Conservation (phyloP, 2,113 vertebrate genomes). For the Scatophagus argus region DNA sequence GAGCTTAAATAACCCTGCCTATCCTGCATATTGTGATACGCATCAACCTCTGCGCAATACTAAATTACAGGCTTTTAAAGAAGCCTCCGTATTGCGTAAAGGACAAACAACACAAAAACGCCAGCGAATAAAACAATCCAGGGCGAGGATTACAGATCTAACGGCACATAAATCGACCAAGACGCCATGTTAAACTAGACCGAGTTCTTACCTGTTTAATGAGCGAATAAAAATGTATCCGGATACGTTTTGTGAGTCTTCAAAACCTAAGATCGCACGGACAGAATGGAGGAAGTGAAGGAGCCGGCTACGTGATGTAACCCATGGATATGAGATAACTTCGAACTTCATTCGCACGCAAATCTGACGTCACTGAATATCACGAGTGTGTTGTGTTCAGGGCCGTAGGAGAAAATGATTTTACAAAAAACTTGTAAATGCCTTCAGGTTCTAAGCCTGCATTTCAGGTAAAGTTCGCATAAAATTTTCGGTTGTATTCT, state of each 20-base stretch:
- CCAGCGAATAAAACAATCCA: background rate
- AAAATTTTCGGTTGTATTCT: background rate
- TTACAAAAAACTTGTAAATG: background rate
- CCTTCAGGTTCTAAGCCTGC: background rate
- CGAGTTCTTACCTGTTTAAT: conserved; percentile 44
- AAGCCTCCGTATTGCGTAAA: background rate
- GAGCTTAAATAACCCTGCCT: background rate
- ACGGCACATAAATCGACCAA: background rate
- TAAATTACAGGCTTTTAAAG: background rate
- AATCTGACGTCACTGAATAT: conserved; percentile 16
- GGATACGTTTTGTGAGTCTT: fast-evolving
- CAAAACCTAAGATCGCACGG: background rate
- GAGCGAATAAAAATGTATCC: background rate
- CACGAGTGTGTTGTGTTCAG: background rate
- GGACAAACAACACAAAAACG: background rate
- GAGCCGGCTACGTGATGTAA: conserved; percentile 47
- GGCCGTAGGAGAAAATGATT: fast-evolving
- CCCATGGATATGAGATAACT: no score
- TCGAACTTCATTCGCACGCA: no score
- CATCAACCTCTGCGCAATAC: no score
- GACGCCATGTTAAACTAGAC: no score
- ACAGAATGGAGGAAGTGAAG: conserved; percentile 22
- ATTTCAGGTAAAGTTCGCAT: background rate
- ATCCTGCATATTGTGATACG: background rate
- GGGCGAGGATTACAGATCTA: background rate